These are phyloP conservation scores for Machaerirhynchus nigripectus DNA, from an alignment of 2,113 vertebrate species.

Conservation along the genomic window DNA sequence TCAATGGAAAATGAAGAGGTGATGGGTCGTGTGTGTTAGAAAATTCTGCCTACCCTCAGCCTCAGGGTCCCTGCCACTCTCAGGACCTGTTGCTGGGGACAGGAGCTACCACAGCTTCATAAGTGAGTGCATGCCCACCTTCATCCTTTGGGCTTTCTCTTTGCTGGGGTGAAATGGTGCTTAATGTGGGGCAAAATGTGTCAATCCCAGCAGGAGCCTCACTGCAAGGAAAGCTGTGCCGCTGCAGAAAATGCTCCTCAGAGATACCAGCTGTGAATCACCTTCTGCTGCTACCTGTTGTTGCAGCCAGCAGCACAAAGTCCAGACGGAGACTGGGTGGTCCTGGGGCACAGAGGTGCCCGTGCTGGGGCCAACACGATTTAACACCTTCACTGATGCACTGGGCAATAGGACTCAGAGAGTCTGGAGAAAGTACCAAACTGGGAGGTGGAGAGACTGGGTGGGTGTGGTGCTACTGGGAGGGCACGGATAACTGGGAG, in stretches of 20 bases:
- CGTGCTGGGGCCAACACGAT: accelerated
- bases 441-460: background rate
- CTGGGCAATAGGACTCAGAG: background rate
- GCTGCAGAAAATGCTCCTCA: background rate
- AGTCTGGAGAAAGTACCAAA: background rate
- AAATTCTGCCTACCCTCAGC: background rate
- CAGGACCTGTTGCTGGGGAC: background rate
- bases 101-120: background rate
- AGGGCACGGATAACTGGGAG: accelerated
- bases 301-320: background rate
- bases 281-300: background rate
- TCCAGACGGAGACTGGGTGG: background rate
- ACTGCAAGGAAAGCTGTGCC: background rate
- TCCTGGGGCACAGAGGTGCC: background rate
- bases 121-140: accelerated
- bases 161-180: background rate
- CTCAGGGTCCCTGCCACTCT: background rate
- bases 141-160: background rate
- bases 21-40: background rate
- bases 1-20: background rate
- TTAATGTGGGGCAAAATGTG: background rate
- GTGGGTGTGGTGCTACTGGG: background rate
- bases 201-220: background rate
- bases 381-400: background rate
- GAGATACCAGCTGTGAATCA: background rate